Percentiles rank a stretch among this genome's conserved stretches.
Conservation (phyloP, 2,888 invertebrate genomes). For the Norana najaformis region DNA sequence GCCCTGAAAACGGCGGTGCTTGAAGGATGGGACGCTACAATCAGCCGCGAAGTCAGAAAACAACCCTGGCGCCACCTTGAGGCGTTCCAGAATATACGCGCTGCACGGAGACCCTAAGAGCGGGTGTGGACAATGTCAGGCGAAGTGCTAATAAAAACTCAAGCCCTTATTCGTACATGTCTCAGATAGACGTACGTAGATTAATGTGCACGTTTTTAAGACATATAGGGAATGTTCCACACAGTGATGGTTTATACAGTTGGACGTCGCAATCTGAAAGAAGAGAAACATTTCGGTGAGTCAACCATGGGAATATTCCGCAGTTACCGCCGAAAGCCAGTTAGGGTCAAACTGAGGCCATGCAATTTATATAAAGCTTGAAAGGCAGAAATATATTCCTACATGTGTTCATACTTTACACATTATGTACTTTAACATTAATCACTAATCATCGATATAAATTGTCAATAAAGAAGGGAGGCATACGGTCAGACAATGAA, state of each 20-base stretch:
- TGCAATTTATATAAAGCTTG: neutral
- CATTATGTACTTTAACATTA: neutral
- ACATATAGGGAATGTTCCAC: too few relatives aligned
- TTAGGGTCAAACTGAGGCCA: neutral
- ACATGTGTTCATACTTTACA: neutral
- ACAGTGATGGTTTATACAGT: too few relatives aligned
- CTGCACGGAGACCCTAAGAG: neutral
- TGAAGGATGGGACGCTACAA: too few relatives aligned
- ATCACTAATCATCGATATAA: neutral
- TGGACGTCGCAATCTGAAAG: too few relatives aligned
- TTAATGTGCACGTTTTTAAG: too few relatives aligned
- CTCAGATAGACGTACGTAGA: too few relatives aligned
- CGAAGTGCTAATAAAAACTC: neutral
- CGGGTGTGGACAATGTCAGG: too few relatives aligned
- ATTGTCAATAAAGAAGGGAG: neutral
- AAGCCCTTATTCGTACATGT: neutral
- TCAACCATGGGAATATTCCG: too few relatives aligned
- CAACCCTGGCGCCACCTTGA: neutral
- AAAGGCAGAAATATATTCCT: neutral
- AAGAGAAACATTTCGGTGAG: too few relatives aligned
- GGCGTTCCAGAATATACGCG: neutral
- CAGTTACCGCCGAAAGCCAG: neutral
- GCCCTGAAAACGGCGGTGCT: too few relatives aligned
- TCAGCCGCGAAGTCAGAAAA: too few relatives aligned
- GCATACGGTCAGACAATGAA: neutral